Evolutionary conservation across 2,888 invertebrate species (phyloP).

Genomic region (Thecophora atra): DNA sequence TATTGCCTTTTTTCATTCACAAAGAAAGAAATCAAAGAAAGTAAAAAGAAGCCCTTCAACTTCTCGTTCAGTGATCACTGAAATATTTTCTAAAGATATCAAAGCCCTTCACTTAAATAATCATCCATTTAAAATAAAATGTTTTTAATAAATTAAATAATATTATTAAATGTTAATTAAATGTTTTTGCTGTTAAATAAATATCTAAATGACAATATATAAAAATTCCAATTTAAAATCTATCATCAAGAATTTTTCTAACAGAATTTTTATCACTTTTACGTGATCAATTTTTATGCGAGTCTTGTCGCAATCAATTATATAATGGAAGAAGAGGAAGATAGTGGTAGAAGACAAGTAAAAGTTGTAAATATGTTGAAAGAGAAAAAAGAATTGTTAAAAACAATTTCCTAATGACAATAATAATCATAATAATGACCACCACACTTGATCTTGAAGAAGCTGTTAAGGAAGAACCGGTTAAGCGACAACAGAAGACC

Average conservation of each 20-base stretch:
- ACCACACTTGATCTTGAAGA: not conserved
- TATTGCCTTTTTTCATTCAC: too few relatives aligned
- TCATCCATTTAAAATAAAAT: too few relatives aligned
- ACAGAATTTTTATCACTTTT: not conserved
- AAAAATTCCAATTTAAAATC: too few relatives aligned
- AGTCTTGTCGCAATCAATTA: constrained; percentile 30
- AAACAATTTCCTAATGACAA: not conserved
- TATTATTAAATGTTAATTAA: too few relatives aligned
- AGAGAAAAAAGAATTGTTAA: constrained; percentile 3
- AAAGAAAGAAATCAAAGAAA: too few relatives aligned
- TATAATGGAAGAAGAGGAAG: constrained; percentile 26
- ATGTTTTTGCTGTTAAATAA: too few relatives aligned
- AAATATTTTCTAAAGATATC: too few relatives aligned
- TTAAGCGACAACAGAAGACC: not conserved
- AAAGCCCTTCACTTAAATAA: too few relatives aligned
- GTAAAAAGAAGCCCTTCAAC: too few relatives aligned
- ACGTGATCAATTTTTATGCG: not conserved
- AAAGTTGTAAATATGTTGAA: not conserved
- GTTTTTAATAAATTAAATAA: too few relatives aligned
- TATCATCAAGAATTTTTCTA: not conserved
- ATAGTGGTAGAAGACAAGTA: not conserved
- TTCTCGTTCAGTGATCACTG: too few relatives aligned
- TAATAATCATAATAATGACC: not conserved
- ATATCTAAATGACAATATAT: too few relatives aligned
- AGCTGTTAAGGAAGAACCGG: not conserved